Evolutionary conservation across 2,113 vertebrate species (phyloP), one percentile per base, ranked within the genome.

Genomic region (Conger conger): DNA sequence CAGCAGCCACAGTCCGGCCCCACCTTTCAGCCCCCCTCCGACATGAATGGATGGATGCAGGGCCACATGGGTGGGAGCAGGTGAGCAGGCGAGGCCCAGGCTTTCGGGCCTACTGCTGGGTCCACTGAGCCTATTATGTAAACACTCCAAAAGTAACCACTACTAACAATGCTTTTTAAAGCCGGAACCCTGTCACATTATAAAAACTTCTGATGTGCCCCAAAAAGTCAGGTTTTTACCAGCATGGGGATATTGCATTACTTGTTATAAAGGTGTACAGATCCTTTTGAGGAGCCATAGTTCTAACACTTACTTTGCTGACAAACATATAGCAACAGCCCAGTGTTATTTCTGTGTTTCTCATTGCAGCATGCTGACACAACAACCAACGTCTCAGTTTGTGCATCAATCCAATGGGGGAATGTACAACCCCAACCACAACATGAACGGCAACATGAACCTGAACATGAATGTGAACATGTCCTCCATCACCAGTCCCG

Each of bases 381-480:
- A 96, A 79, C 95, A 94, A 89, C 96, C 96, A 86, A 95, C 96
- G 84, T 95, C 96, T 90, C 96, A 96, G 93, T 96, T 96, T 86
- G 95, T 94, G 85, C 96, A 96, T 87, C 96, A 96, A 93, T 93
- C 95, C 84, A 96, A 94, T 93, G 94, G 94, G 94, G 96, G 94
- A 95, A 96, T 96, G 92, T 96, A 96, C 93, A 96, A 93, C 40
- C n/a, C 23, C 68, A 73, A 33, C 68, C 27, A 30, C 20, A 73
- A 73, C 86, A 96, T 96, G 96, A 96, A 73, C 68, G 13, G 30
- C 6, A 86, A 80, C 68, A 27, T 9, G 27, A 73, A 73, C 93
- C 96, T 95, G 93, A 96, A 95, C 86, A 95, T 96, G 96, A 96
- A 95, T 93, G 96, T 96, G 94, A 96, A 85, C 87, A 95, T 96